Conservation (phyloP, 2,888 invertebrate genomes). For the Bugula neritina region DNA sequence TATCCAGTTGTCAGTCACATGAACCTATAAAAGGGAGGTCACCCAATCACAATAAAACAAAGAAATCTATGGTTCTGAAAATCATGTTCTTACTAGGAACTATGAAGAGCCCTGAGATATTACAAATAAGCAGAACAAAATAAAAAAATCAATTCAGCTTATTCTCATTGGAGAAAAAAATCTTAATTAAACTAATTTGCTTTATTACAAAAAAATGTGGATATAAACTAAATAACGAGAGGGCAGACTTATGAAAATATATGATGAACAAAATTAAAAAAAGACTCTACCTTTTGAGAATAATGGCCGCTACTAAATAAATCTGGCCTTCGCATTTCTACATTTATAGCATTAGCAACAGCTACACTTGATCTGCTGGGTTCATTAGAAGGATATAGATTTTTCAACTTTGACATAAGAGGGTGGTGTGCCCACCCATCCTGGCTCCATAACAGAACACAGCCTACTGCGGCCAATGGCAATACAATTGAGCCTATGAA, state of each 20-base stretch:
- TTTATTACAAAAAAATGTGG: too few relatives aligned
- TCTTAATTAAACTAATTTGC: too few relatives aligned
- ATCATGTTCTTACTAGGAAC: too few relatives aligned
- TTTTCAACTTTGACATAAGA: constrained; percentile 62
- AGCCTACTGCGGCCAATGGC: constrained; percentile 55
- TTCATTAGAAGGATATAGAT: constrained; percentile 34
- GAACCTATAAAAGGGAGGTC: constrained; percentile 34
- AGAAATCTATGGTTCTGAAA: too few relatives aligned
- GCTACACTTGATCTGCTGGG: constrained; percentile 60
- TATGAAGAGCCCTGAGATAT: too few relatives aligned
- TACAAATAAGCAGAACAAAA: too few relatives aligned
- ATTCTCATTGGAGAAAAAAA: too few relatives aligned
- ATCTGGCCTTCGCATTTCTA: constrained; percentile 64
- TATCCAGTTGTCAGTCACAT: constrained; percentile 75
- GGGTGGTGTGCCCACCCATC: constrained; percentile 70
- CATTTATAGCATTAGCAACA: constrained; percentile 68
- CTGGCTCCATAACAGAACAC: constrained; percentile 65
- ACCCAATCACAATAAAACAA: too few relatives aligned
- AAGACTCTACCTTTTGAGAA: constrained; percentile 28
- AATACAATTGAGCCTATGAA: constrained; percentile 49
- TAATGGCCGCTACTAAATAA: constrained; percentile 47
- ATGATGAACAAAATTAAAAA: too few relatives aligned
- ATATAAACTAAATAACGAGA: too few relatives aligned
- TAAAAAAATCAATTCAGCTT: too few relatives aligned
- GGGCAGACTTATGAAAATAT: too few relatives aligned